Evolutionary conservation across 2,797 vertebrate genomes (phyloP).

Genomic region (Clamator glandarius): DNA sequence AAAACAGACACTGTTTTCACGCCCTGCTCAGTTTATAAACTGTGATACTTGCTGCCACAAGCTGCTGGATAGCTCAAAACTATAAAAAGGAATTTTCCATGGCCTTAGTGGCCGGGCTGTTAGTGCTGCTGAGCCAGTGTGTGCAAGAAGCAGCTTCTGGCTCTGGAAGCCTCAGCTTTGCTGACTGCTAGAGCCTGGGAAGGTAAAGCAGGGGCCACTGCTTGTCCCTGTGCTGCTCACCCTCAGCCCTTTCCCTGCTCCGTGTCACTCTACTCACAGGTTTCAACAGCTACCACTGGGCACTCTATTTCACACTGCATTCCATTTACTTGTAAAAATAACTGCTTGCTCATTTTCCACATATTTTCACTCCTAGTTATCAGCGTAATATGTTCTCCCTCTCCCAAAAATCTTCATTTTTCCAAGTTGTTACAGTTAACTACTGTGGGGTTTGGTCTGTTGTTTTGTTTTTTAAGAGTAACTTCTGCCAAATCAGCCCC

Average conservation of each 20-base stretch:
- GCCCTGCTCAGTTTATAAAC: neutral
- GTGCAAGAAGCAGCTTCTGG: neutral
- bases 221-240: neutral
- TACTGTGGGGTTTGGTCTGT: neutral
- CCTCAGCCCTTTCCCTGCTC: neutral
- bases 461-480: neutral
- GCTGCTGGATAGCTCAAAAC: neutral
- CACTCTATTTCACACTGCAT: neutral
- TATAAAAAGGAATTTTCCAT: slow-evolving; percentile 52
- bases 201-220: neutral
- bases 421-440: neutral
- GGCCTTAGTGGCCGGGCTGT: neutral
- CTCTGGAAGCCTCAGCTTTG: neutral
- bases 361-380: neutral
- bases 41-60: neutral
- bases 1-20: neutral
- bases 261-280: rapidly evolving
- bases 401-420: neutral
- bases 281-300: neutral
- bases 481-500: neutral
- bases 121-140: neutral
- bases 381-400: neutral
- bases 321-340: neutral
- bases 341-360: neutral
- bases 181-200: neutral